These are phyloP conservation scores for Oenanthe melanoleuca DNA, from an alignment of 2,113 vertebrate genomes.

Conservation along the genomic window DNA sequence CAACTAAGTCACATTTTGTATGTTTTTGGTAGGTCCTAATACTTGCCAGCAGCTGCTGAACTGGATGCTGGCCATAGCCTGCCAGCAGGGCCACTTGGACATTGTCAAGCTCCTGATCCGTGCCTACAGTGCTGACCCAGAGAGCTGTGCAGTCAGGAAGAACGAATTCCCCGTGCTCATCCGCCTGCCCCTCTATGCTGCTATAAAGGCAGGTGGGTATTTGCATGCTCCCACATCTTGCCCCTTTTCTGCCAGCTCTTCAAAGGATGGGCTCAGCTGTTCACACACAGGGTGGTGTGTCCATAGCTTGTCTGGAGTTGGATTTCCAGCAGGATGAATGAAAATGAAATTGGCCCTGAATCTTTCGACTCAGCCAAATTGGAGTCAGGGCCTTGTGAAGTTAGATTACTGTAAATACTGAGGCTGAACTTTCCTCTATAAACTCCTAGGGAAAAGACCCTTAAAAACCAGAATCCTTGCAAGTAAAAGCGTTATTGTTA, in stretches of 20 bases:
- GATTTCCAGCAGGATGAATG: background rate
- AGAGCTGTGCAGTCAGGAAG: constrained; percentile 82
- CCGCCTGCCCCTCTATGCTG: constrained; percentile 88
- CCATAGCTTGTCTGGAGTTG: background rate
- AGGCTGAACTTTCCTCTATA: background rate
- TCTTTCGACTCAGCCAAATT: background rate
- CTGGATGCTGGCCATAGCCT: constrained; percentile 90
- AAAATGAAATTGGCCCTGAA: background rate
- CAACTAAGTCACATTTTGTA: fast-evolving
- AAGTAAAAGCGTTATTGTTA: constrained; percentile 17
- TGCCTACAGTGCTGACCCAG: constrained; percentile 81
- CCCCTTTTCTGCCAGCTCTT: background rate
- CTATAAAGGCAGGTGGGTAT: constrained; percentile 85
- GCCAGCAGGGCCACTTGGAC: constrained; percentile 86
- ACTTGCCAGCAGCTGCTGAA: constrained; percentile 83
- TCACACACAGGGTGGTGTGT: background rate
- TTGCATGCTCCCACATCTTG: too few species aligned
- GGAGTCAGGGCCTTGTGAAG: background rate
- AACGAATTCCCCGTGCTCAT: constrained; percentile 88
- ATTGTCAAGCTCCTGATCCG: constrained; percentile 86
- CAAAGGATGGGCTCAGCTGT: background rate
- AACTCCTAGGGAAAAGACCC: background rate
- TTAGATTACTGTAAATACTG: background rate
- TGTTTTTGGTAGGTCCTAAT: constrained; percentile 66
- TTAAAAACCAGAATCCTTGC: background rate